Conservation (phyloP, 2,113 vertebrate genomes). For the Oreochromis niloticus region DNA sequence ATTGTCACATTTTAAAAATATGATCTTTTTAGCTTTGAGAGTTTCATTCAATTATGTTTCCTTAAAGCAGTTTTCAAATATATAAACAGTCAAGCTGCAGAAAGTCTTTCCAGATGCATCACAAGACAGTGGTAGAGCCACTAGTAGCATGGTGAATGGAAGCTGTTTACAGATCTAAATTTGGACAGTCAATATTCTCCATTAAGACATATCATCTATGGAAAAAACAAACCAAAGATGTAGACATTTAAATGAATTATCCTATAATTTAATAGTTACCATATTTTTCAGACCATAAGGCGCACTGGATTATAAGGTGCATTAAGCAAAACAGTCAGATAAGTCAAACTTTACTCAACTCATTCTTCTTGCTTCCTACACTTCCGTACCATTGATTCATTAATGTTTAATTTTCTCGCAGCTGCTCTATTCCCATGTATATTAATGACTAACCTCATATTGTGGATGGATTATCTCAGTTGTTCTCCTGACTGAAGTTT, state of each 20-base stretch:
- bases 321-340: neutral
- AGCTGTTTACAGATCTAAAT: neutral
- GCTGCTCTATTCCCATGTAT: neutral
- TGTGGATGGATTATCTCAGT: neutral
- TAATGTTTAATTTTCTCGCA: neutral
- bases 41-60: neutral
- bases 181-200: neutral
- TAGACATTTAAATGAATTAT: neutral
- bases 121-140: neutral
- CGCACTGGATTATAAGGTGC: accelerated
- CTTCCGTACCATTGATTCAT: neutral
- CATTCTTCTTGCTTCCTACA: neutral
- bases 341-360: neutral
- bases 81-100: neutral
- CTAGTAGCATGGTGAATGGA: neutral
- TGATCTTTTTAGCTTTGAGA: neutral
- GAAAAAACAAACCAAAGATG: neutral
- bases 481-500: neutral
- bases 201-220: neutral
- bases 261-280: neutral
- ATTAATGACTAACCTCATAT: neutral
- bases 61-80: neutral
- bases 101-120: neutral
- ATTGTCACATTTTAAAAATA: neutral
- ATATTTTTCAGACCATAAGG: neutral